Evolutionary conservation across 2,113 vertebrate genomes (phyloP), one percentile per base, ranked within the genome.

Genomic region (Rutilus rutilus): DNA sequence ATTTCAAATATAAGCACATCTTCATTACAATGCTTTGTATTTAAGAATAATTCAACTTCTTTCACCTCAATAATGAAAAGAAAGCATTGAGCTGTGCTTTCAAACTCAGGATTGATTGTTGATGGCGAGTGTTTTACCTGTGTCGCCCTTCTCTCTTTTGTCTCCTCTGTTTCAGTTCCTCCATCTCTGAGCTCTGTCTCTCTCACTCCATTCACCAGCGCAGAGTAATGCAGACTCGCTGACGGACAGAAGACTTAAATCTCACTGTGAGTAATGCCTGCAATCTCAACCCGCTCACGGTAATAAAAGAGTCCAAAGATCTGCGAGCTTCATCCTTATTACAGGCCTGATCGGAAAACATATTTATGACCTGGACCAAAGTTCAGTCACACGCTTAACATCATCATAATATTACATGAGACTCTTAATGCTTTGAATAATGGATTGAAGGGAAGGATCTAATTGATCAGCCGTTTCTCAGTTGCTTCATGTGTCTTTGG

Each of bases 281-380:
- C 78, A 69, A 62, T 62, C 76, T 85, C 81, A 77, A 6, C 57
- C 78, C 85, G 79, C 77, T 6, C 85, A 3, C 27, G 23, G 39
- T 54, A 79, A 86, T 94, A 94, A 92, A 91, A 82, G 80, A 77
- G 92, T 93, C 83, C 93, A 94, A 94, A 83, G 93, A 90, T 91
- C 71, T 52, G 39, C 21, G 21, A 33, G 59, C 14, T 65, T 65
- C 57, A 81, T 54, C 78, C 83, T 84, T 33, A 77, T 80, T 82
- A n/a, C 80, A n/a, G 21, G 6, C 2, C 80, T 82, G 80, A 69
- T 82, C 19, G 27, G 79, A 64, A 80, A 80, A 15, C 78, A 17
- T 10, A 5, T 64, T 64, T 62, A 45, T 57, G 3, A 47, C 78
- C 5, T 9, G 7, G 39, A 47, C 15, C 78, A 81, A 81, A 81